A percentile compares a stretch with the other conserved stretches of the same genome.
phyloP scores from a whole-genome alignment of 2,797 vertebrate species.

The Lithobates sylvaticus region DNA sequence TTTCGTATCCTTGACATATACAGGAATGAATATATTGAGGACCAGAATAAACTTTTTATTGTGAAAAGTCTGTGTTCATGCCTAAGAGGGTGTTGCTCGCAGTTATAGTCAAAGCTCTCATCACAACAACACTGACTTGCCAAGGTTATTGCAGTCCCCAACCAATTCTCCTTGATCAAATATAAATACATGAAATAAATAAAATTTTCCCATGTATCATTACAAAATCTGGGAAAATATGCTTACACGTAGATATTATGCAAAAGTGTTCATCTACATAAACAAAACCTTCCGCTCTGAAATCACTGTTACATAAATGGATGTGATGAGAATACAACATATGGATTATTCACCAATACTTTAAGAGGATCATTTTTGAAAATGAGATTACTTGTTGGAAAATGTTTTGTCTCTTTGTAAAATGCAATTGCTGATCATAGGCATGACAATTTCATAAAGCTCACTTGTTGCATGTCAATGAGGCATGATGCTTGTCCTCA shows the following conservation, averaged over 20 bases:
- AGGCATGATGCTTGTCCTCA: neutral
- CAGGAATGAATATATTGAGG: no score
- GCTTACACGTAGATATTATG: neutral
- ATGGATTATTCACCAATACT: neutral
- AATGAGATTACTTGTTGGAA: neutral
- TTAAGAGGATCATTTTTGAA: neutral
- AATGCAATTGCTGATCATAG: constrained; percentile 6
- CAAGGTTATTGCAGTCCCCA: no score
- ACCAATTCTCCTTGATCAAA: neutral
- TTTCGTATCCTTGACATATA: no score
- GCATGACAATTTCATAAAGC: constrained; percentile 12
- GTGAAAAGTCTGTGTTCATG: no score
- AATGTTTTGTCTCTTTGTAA: neutral
- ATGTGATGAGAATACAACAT: neutral
- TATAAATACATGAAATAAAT: no score
- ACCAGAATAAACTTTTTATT: no score
- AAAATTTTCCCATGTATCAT: neutral
- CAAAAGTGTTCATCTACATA: neutral
- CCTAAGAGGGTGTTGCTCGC: neutral
- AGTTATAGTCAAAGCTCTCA: neutral
- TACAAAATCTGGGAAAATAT: neutral
- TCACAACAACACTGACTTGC: no score
- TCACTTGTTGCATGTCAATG: constrained; percentile 16
- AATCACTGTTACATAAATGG: neutral
- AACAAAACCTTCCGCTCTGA: neutral